These are phyloP conservation scores for Azorinus chamasolen DNA, from an alignment of 2,888 invertebrate genomes.

Conservation along the genomic window DNA sequence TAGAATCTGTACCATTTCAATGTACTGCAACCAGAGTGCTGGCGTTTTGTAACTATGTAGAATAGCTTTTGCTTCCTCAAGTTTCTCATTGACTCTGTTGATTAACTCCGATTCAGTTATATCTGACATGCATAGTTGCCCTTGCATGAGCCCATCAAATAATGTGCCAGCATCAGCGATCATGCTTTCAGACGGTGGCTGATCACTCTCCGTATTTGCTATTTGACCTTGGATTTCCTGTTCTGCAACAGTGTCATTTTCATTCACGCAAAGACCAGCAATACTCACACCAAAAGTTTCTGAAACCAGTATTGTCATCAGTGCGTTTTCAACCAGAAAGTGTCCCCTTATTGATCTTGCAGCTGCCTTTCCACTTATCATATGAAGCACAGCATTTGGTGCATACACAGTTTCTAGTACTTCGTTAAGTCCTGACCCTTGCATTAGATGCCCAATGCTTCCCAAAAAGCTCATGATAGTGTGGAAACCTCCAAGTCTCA, in stretches of 20 bases:
- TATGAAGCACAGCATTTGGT: conserved; percentile 65
- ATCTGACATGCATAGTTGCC: neutral
- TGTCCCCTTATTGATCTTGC: conserved; percentile 64
- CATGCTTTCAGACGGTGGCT: neutral
- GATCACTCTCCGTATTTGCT: neutral
- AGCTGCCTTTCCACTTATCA: conserved; percentile 68
- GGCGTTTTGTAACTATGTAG: conserved; percentile 24
- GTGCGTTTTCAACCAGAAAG: conserved; percentile 45
- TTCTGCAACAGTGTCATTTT: neutral
- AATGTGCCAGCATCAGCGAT: neutral
- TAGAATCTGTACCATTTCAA: conserved; percentile 45
- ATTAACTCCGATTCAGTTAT: neutral
- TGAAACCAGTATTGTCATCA: conserved; percentile 15
- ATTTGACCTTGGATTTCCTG: neutral
- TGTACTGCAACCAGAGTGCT: conserved; percentile 38
- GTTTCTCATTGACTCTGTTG: neutral
- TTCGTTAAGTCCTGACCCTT: conserved; percentile 66
- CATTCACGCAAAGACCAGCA: neutral
- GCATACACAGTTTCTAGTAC: conserved; percentile 67
- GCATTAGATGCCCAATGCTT: conserved; percentile 60
- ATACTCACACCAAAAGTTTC: neutral
- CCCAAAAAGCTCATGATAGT: conserved; percentile 69
- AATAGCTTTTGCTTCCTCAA: neutral
- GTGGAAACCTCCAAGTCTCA: conserved; percentile 55
- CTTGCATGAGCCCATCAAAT: neutral